Evolutionary conservation across 2,797 vertebrate genomes (phyloP).

Genomic region (Enteromius viviparus): DNA sequence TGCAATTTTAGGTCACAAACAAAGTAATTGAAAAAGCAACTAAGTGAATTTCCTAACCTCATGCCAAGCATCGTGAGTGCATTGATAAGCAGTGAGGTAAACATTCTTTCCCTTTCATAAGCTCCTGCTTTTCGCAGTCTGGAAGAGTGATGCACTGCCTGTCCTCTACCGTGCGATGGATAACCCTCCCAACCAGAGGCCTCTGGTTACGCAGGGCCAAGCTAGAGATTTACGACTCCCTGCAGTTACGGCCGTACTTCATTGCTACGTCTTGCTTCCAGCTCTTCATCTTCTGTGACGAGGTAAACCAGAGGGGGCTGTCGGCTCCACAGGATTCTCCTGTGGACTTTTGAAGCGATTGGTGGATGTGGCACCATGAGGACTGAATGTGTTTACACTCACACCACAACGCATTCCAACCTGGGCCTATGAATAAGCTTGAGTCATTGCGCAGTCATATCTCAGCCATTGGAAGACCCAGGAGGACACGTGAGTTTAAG

Average conservation of each 20-base stretch:
- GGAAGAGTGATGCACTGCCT: conserved; percentile 59
- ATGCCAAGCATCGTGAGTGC: conserved; percentile 62
- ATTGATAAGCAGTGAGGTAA: conserved; percentile 59
- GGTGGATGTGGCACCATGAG: conserved; percentile 16
- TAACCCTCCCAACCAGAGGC: conserved; percentile 67
- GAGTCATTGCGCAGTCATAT: conserved; percentile 37
- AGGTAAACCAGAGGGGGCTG: conserved; percentile 16
- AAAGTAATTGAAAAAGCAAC: conserved; percentile 66
- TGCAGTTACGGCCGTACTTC: conserved; percentile 36
- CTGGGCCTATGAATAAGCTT: conserved; percentile 19
- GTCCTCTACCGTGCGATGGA: conserved; percentile 63
- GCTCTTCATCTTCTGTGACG: conserved; percentile 23
- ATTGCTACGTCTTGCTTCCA: conserved; percentile 65
- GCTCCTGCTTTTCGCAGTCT: conserved; percentile 38
- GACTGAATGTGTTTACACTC: conserved; percentile 33
- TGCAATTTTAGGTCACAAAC: conserved; percentile 74
- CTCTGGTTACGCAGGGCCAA: conserved; percentile 29
- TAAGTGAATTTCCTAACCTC: conserved; percentile 74
- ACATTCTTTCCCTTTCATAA: conserved; percentile 39
- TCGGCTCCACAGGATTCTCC: conserved; percentile 13
- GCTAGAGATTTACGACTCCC: conserved; percentile 69
- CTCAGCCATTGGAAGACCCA: conserved; percentile 41
- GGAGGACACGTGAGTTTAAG: conserved; percentile 38
- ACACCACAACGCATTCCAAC: conserved; percentile 39
- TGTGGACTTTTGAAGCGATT: conserved; percentile 29